Percentiles rank a stretch among this genome's conserved stretches.
phyloP scores from a whole-genome alignment of 2,888 invertebrate genomes.

The Eupithecia vulgata region DNA sequence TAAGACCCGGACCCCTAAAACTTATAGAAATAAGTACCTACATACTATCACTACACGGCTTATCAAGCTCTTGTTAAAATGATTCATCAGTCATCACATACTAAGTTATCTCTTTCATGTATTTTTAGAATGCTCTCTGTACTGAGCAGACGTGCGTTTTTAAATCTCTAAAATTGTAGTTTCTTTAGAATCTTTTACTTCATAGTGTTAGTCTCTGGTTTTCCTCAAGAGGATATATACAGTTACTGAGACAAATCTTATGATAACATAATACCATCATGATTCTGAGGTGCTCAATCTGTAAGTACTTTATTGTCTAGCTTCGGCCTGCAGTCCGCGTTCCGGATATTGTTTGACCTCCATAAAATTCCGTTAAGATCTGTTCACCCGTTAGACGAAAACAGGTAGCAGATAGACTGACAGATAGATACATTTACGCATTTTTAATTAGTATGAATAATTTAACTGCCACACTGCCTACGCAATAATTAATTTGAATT shows the following conservation, averaged over 20 bases:
- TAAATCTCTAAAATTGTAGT: neutral
- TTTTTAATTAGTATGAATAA: too few relatives aligned
- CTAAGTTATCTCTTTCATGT: neutral
- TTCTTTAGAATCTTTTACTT: neutral
- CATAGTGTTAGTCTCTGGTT: neutral
- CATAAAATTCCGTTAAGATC: too few relatives aligned
- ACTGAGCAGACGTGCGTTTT: neutral
- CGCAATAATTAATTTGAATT: too few relatives aligned
- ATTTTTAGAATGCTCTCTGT: neutral
- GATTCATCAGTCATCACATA: neutral
- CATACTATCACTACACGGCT: neutral
- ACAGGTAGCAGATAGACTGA: too few relatives aligned
- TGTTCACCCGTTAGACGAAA: too few relatives aligned
- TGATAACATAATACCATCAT: neutral
- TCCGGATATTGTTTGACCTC: neutral
- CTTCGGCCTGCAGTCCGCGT: neutral
- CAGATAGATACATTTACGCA: too few relatives aligned
- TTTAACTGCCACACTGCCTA: too few relatives aligned
- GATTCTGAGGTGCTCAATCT: neutral
- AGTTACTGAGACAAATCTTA: neutral
- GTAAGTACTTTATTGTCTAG: neutral
- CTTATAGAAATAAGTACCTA: too few relatives aligned
- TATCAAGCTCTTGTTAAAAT: neutral
- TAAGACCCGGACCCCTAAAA: too few relatives aligned
- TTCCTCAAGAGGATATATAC: neutral